Evolutionary conservation across 2,113 vertebrate genomes (phyloP), one percentile per base, ranked within the genome.

Genomic region (Brachirus orientalis): DNA sequence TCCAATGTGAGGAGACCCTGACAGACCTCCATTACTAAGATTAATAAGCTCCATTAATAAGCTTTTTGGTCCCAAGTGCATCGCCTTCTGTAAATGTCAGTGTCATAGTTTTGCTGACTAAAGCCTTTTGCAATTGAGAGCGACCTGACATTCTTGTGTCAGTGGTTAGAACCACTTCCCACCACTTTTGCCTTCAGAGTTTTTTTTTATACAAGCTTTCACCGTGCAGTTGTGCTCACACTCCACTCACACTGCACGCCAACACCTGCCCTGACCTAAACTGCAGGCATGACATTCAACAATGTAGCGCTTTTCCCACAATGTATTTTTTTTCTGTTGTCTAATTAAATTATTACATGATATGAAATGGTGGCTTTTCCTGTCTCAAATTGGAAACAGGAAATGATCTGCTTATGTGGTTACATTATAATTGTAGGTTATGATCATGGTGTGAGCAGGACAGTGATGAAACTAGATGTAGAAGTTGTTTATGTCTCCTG

Each of bases 131-230:
- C 48, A 67, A 48, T n/a, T 22, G 33, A 59, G 18, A 10, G 10
- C 44, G 36, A 13, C 20, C 37, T 28, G 19, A 6, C 37, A 76
- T 45, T 7, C 33, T 14, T 35, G 40, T 47, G 0, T 63, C 44
- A 41, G 81, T 58, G 81, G 81, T 85, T 82, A 11, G 2, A 85
- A 78, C 83, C 80, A 84, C 87, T 85, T 90, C 85, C 87, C 87
- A n/a, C 68, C 48, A 55, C 41, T 20, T 28, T 28, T 8, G 0
- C 60, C 10, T 61, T 59, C 28, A 43, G 14, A 1, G 6, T 37
- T 55, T 69, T 1, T 55, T 2, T 18, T 16, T 19, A n/a, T n/a
- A n/a, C n/a, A 14, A 6, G 10, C 14, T 5, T 6, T 44, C 14
- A 41, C 17, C 35, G 5, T 79, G 44, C 40, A 65, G 46, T 19